Evolutionary conservation across 2,888 invertebrate species (phyloP).

Genomic region (Mesoligia furuncula): DNA sequence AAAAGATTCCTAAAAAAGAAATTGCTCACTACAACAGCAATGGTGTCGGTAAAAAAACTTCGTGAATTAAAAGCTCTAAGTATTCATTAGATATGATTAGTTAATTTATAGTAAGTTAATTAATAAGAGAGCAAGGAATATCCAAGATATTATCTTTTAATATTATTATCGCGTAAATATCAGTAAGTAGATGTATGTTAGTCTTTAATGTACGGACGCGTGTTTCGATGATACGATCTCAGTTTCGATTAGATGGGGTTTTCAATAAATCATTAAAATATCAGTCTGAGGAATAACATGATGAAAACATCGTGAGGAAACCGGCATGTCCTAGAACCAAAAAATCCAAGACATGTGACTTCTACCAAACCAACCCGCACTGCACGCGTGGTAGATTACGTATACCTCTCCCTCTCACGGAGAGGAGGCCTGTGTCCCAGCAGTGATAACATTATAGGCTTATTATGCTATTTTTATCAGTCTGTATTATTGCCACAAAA

Average conservation of each 20-base stretch:
- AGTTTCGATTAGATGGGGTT: constrained; percentile 36
- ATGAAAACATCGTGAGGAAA: neutral
- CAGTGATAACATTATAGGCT: neutral
- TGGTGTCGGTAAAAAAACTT: constrained; percentile 77
- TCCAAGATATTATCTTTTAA: constrained; percentile 88
- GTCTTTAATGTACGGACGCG: constrained; percentile 77
- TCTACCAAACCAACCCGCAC: neutral
- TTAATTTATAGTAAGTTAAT: constrained; percentile 87
- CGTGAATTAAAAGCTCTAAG: constrained; percentile 83
- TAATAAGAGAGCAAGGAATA: constrained; percentile 87
- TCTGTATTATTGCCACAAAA: neutral
- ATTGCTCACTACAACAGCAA: constrained; percentile 84
- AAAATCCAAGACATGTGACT: neutral
- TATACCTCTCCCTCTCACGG: neutral
- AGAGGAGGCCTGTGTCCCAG: neutral
- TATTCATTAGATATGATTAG: constrained; percentile 88
- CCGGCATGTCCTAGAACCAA: neutral
- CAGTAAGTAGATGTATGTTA: constrained; percentile 80
- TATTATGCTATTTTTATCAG: neutral
- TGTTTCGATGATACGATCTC: constrained; percentile 78
- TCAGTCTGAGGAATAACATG: neutral
- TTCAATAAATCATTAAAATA: neutral
- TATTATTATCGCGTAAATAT: constrained; percentile 77
- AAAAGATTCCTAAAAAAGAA: constrained; percentile 45
- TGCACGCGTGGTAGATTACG: neutral